Evolutionary conservation across 1,140 invertebrate genomes (phyloP).

Genomic region (Ephestia elutella): DNA sequence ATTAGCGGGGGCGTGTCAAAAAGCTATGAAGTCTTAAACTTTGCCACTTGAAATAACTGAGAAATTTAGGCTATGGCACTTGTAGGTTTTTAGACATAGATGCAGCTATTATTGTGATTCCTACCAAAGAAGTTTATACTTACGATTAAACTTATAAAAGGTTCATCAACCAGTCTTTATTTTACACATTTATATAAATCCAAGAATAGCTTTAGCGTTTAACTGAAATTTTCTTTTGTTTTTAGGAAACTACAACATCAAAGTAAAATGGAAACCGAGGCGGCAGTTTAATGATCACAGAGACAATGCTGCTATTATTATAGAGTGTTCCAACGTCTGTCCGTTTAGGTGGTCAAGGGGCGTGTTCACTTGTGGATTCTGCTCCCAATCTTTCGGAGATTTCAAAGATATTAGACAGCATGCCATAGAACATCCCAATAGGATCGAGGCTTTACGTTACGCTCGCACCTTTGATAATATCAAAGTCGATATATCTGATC

Average conservation of each 20-base stretch:
- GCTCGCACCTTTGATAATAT: slow-evolving; percentile 38
- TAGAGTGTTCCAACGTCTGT: slow-evolving; percentile 54
- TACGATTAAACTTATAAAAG: background rate
- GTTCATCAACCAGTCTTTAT: too few relatives aligned
- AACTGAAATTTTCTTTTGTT: slow-evolving; percentile 54
- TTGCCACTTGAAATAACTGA: too few relatives aligned
- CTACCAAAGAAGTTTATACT: too few relatives aligned
- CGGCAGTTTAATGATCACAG: slow-evolving; percentile 60
- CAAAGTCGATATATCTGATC: slow-evolving; percentile 51
- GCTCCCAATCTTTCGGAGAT: slow-evolving; percentile 45
- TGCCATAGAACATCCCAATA: slow-evolving; percentile 36
- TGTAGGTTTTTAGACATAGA: too few relatives aligned
- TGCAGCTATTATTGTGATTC: too few relatives aligned
- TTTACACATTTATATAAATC: too few relatives aligned
- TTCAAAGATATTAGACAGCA: slow-evolving; percentile 42
- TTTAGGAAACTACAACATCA: slow-evolving; percentile 45
- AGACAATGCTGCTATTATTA: slow-evolving; percentile 57
- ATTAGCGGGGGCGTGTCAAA: too few relatives aligned
- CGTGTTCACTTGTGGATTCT: slow-evolving; percentile 50
- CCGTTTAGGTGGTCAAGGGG: slow-evolving; percentile 61
- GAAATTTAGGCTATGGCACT: too few relatives aligned
- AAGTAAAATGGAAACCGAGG: slow-evolving; percentile 52
- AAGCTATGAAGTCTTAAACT: too few relatives aligned
- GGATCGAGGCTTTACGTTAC: slow-evolving; percentile 38
- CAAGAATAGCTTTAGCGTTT: slow-evolving; percentile 11